Evolutionary conservation across 64 coral and sea anemone genomes (phyloP).

Genomic region (Pocillopora verrucosa): DNA sequence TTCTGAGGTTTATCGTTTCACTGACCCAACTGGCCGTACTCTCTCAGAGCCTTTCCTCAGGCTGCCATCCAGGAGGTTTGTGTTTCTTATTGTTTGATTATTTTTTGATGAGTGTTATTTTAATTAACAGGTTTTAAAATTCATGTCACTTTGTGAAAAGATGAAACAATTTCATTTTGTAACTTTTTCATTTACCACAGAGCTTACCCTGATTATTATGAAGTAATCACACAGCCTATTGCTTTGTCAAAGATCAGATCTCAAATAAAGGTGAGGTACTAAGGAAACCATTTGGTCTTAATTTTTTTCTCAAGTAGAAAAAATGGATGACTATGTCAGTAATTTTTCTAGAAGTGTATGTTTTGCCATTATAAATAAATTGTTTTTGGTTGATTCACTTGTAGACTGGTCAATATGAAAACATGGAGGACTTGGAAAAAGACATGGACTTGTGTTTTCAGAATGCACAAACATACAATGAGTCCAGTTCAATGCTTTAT

Average conservation of each 20-base stretch:
- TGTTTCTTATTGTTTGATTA: background rate
- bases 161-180: background rate
- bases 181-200: slow-evolving; percentile 20
- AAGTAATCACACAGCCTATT: slow-evolving; percentile 93
- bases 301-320: too few species aligned
- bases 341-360: too few species aligned
- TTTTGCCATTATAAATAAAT: too few species aligned
- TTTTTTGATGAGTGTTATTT: background rate
- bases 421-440: slow-evolving; percentile 73
- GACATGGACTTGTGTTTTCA: slow-evolving; percentile 87
- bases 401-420: slow-evolving; percentile 84
- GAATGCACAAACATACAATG: slow-evolving; percentile 96
- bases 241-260: slow-evolving; percentile 95
- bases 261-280: slow-evolving; percentile 75
- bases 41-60: slow-evolving; percentile 90
- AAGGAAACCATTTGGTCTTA: background rate
- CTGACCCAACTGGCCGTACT: slow-evolving; percentile 84
- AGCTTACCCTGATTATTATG: slow-evolving; percentile 99
- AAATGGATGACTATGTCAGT: too few species aligned
- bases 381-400: background rate
- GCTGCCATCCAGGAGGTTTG: slow-evolving; percentile 90
- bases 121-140: background rate
- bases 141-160: background rate
- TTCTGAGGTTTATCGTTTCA: slow-evolving; percentile 70
- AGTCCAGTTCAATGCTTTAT: slow-evolving; percentile 94